Base-by-base conservation (phyloP, 2,797 vertebrate species). In the Gallinago nigripennis region DNA sequence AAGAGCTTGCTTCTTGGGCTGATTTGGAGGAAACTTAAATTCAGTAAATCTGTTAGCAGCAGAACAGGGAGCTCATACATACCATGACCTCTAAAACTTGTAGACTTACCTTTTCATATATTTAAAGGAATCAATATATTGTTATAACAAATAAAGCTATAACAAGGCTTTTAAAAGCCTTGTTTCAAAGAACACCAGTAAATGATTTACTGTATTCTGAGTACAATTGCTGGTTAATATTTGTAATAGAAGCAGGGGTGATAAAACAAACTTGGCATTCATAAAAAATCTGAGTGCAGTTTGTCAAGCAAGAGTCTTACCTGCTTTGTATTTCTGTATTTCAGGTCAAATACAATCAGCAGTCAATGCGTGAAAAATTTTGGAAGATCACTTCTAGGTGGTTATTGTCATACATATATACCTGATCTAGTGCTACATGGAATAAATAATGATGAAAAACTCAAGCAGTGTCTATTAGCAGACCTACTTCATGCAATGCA, bases 391-490 rank as follows among this genome's bases (percentile, higher is more conserved):
- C 98, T 99, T 72, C 97, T 99, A 45, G 99, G 98, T 20, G 98
- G 98, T 58, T 99, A 98, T 94, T 99, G 98, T 91, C 97, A 98
- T 46, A 98, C 98, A 0, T 99, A 99, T 65, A 97, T 99, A 97
- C 98, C 99, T 28, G 98, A 99, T 79, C 97, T 99, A 69, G 99
- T 98, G 88, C 97, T 99, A 60, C 99, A 99, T 31, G 99, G 99
- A 79, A 97, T 98, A 91, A 91, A 96, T 94, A 98, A 96, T 1
- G 98, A 98, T 19, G 98, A 98, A 88, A 98, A 97, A 81, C 98
- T 99, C 64, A 98, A 96, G 78, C 98, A 98, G 75, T 98, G 98
- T 92, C 97, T 99, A 50, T 80, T 97, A 53, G 95, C 98, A 5
- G 98, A 99, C 64, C 97, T 99, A 79, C 96, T 98, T 82, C 98